Percentiles rank a stretch among this genome's conserved stretches.
Conservation (phyloP, 2,797 vertebrate species). For the Tangara arthus region DNA sequence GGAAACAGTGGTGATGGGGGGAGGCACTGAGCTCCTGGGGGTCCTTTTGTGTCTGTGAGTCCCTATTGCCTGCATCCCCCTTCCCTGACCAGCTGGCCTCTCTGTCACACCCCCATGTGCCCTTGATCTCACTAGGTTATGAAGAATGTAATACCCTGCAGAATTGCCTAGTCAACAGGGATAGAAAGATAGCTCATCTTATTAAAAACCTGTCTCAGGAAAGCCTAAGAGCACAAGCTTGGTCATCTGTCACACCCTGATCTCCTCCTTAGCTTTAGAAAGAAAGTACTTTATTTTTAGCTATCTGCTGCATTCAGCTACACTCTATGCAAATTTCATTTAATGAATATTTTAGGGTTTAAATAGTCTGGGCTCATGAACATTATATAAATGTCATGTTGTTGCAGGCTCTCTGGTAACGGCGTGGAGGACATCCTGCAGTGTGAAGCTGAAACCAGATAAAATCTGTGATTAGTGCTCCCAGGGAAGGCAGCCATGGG, state of each 20-base stretch:
- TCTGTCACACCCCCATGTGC: neutral
- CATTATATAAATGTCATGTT: neutral
- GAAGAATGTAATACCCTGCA: neutral
- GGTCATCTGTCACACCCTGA: constrained; percentile 1
- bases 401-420: neutral
- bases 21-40: neutral
- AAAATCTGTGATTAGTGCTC: neutral
- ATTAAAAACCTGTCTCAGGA: neutral
- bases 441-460: neutral
- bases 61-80: neutral
- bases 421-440: neutral
- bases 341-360: constrained; percentile 40
- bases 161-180: neutral
- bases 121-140: neutral
- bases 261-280: neutral
- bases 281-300: constrained; percentile 15
- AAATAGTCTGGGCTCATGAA: constrained; percentile 1
- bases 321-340: constrained; percentile 42
- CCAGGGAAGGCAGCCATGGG: neutral
- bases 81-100: neutral
- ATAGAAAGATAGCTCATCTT: neutral
- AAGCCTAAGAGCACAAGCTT: neutral
- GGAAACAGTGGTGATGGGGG: fast-evolving
- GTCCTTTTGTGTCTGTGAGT: neutral
- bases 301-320: constrained; percentile 5